Base-by-base conservation (phyloP, 1,140 invertebrate species). In the Latrodectus geometricus region DNA sequence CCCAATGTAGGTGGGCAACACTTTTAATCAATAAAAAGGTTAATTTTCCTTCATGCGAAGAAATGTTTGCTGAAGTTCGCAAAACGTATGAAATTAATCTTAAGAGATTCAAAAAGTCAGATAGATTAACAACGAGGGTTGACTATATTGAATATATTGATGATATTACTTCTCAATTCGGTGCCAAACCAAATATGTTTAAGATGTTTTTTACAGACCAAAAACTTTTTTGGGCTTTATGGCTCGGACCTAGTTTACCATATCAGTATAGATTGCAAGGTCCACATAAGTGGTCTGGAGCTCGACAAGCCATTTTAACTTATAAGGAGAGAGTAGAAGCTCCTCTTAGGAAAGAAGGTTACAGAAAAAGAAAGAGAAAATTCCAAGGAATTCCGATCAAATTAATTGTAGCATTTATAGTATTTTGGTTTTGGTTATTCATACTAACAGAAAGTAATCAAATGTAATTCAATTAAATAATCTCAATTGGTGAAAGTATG, bases 71-170 rank as follows among this genome's bases (percentile, higher is more conserved):
- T 21, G 90, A 91, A 73, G 90, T 91, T 9, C 23, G 77, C 49
- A 75, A 56, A 17, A 90, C 89, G 68, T 84, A 81, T 17, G 80
- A 86, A 66, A 77, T 76, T 20, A 91, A 91, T 9, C 88, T 48
- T 89, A 76, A 87, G 23, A 56, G 89, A 65, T 89, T 90, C 49
- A 89, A 92, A 2, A 81, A 78, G 4, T 89, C 89, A 4, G 88
- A 90, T 48, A 83, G 92, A 73, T 91, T 92, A 77, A 91, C 91
- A 9, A 88, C 92, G 17, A 90, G 92, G 88, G 91, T 92, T 9
- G 91, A 91, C 84, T 91, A 82, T 52, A 84, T 91, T 8, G 68
- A 83, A 1, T 91, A 89, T 86, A 90, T 91, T 90, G 91, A 92
- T 81, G 90, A 91, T 76, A 73, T 92, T n/a, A 91, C 91, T 0